phyloP scores from a whole-genome alignment of 2,113 vertebrate species.

The Suncus etruscus region DNA sequence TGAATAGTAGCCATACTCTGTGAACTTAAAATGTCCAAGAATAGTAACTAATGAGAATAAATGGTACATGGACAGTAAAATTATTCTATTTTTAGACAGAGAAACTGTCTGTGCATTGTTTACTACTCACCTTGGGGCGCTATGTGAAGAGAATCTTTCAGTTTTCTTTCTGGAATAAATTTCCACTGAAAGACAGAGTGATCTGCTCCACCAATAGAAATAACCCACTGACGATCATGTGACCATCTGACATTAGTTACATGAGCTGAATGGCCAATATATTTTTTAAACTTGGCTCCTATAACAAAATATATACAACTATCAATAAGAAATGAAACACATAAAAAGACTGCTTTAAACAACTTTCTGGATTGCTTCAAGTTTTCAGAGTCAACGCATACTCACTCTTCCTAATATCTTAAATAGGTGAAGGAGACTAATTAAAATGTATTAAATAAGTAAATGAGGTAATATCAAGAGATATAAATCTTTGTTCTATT shows the following conservation, averaged over 20 bases:
- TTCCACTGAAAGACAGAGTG: slow-evolving; percentile 99
- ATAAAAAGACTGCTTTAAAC: slow-evolving; percentile 42
- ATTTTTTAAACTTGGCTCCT: slow-evolving; percentile 99
- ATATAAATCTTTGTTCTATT: too few species aligned
- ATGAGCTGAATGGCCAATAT: slow-evolving; percentile 98
- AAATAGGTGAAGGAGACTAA: too few species aligned
- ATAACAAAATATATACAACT: slow-evolving; percentile 78
- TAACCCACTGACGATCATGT: slow-evolving; percentile 98
- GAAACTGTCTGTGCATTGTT: neutral
- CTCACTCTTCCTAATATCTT: neutral
- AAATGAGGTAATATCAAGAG: too few species aligned
- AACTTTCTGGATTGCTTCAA: neutral
- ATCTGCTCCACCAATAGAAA: slow-evolving; percentile 98
- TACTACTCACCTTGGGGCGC: slow-evolving; percentile 93
- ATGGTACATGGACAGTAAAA: slow-evolving; percentile 12
- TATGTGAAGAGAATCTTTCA: slow-evolving; percentile 96
- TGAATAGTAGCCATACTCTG: neutral
- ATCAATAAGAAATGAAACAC: slow-evolving; percentile 47
- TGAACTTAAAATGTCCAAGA: too few species aligned
- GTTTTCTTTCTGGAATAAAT: slow-evolving; percentile 96
- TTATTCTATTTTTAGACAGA: neutral
- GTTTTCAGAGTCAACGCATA: neutral
- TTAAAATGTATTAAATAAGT: too few species aligned
- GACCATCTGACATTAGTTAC: slow-evolving; percentile 98
- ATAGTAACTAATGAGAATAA: neutral